Base-by-base conservation (phyloP, 2,113 vertebrate species). In the Phaethornis superciliosus region DNA sequence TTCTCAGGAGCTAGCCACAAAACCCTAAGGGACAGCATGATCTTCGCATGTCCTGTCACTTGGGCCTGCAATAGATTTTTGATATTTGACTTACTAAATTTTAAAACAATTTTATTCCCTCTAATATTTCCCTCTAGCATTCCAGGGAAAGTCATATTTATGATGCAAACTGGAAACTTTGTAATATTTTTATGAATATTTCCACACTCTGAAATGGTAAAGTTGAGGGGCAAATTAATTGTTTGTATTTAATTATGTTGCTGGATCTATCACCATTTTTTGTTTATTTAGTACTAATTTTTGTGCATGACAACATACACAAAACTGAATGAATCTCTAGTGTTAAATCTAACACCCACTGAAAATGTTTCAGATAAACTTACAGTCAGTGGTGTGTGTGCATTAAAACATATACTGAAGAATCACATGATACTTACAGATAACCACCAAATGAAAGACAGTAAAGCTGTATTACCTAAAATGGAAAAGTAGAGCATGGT, bases 261-360 rank as follows among this genome's bases (percentile, higher is more conserved):
- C 60, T 87, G 77, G 95, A 96, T n/a, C n/a, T 74, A 85, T 75
- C 49, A 58, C 55, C 7, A n/a, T 62, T 33, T 83, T 56, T 91
- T 94, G 16, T 72, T 90, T 95, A 85, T 82, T 82, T 74, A 80
- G 42, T 44, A 89, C 28, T 65, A 72, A 32, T 65, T 92, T 96
- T 91, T 88, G 62, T 65, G 21, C 54, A 74, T 46, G n/a, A 59
- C 24, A 86, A 42, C 14, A 13, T 77, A n/a, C n/a, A n/a, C n/a
- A n/a, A n/a, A n/a, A n/a, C 12, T 44, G 52, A 71, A 15, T 90
- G 80, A 80, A 94, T 85, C 77, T 70, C 40, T 30, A 77, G 33
- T 42, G 13, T 28, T 90, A 90, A 87, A 37, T 51, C 79, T 62
- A 79, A 12, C 62, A 82, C 15, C 5, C 24, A 56, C 26, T 80